These are phyloP conservation scores for Sternarchorhynchus goeldii DNA, from an alignment of 2,797 vertebrate genomes.

Conservation along the genomic window DNA sequence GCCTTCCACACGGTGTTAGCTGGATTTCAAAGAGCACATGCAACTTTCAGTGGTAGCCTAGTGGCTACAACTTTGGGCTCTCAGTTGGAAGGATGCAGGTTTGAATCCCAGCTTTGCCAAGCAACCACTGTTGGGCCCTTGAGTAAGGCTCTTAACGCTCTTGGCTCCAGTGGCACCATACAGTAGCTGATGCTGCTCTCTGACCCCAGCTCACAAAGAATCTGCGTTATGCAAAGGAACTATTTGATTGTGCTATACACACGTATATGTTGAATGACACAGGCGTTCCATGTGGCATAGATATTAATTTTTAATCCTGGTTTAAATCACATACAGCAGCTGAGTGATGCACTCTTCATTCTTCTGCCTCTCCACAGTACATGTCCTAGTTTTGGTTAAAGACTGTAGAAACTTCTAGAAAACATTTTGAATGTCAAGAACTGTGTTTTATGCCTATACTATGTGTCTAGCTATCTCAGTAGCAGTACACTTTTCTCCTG, in stretches of 20 bases:
- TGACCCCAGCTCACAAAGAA: too few relatives aligned
- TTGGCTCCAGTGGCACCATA: too few relatives aligned
- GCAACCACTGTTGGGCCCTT: too few relatives aligned
- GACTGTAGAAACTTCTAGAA: not conserved
- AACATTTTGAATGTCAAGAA: not conserved
- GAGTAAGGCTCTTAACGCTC: too few relatives aligned
- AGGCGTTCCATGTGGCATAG: not conserved
- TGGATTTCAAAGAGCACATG: constrained; percentile 41
- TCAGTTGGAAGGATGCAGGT: too few relatives aligned
- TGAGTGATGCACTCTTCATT: not conserved
- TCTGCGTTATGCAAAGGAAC: too few relatives aligned
- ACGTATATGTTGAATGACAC: too few relatives aligned
- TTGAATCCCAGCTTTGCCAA: too few relatives aligned
- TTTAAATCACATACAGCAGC: constrained; percentile 25
- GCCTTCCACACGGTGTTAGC: constrained; percentile 40
- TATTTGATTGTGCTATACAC: too few relatives aligned
- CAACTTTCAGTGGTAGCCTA: too few relatives aligned
- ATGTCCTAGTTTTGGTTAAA: not conserved
- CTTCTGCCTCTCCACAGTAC: constrained; percentile 2
- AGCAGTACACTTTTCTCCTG: not conserved
- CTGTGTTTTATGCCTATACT: not conserved
- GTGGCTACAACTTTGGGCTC: too few relatives aligned
- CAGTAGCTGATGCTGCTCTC: too few relatives aligned
- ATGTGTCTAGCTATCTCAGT: not conserved
- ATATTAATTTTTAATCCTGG: constrained; percentile 35